These are phyloP conservation scores for Gyrodactylus bullatarudis DNA, from an alignment of 1,140 invertebrate species.

Conservation along the genomic window DNA sequence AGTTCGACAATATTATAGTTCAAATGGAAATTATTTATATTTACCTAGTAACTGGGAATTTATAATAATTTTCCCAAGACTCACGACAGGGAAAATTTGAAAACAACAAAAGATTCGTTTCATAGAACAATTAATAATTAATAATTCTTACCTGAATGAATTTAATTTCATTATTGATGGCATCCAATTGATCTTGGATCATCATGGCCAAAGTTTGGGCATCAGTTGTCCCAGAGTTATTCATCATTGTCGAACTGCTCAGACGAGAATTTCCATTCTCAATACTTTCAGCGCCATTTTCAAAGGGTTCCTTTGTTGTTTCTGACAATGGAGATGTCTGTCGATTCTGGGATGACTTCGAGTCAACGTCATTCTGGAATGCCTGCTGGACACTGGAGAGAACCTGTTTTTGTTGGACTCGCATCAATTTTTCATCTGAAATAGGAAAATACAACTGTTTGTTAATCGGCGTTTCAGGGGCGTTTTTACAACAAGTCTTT, in stretches of 20 bases:
- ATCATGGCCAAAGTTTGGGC: slow-evolving; percentile 83
- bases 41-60: too few species aligned
- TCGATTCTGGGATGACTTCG: slow-evolving; percentile 3
- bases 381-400: slow-evolving; percentile 59
- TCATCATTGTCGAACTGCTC: not conserved
- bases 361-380: slow-evolving; percentile 40
- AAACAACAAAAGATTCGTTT: too few species aligned
- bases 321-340: not conserved
- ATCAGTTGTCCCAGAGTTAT: slow-evolving; percentile 37
- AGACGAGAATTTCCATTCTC: not conserved
- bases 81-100: too few species aligned
- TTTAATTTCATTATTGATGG: slow-evolving; percentile 92
- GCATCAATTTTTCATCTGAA: slow-evolving; percentile 51
- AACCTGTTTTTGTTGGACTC: slow-evolving; percentile 60
- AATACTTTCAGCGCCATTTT: not conserved
- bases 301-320: not conserved
- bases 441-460: slow-evolving; percentile 13
- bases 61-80: too few species aligned
- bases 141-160: slow-evolving; percentile 11
- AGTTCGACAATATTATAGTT: too few species aligned
- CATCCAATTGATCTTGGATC: slow-evolving; percentile 91
- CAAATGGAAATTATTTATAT: too few species aligned
- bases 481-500: too few species aligned
- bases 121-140: too few species aligned
- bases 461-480: too few species aligned